Evolutionary conservation across 2,113 vertebrate genomes (phyloP).

Genomic region (Solea senegalensis): DNA sequence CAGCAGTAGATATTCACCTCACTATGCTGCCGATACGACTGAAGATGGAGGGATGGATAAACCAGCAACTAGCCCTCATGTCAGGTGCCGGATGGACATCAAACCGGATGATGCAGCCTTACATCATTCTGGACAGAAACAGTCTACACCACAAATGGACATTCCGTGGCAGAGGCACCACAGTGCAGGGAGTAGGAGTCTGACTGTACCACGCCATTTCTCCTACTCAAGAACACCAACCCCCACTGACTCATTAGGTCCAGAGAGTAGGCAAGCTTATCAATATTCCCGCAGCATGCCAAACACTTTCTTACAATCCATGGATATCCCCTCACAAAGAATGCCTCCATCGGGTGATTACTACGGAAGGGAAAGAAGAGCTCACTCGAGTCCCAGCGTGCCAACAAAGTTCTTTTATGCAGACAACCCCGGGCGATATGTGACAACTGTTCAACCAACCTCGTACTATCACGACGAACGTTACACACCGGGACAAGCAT

Average conservation of each 20-base stretch:
- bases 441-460: constrained; percentile 75
- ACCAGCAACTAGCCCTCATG: constrained; percentile 87
- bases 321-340: constrained; percentile 81
- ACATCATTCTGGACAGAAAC: constrained; percentile 80
- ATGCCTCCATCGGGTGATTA: constrained; percentile 85
- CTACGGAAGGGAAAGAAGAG: constrained; percentile 83
- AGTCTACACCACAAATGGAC: constrained; percentile 74
- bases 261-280: constrained; percentile 83
- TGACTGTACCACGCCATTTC: constrained; percentile 86
- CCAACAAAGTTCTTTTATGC: constrained; percentile 91
- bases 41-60: constrained; percentile 80
- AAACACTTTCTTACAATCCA: constrained; percentile 79
- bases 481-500: constrained; percentile 80
- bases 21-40: constrained; percentile 83
- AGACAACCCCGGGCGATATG: constrained; percentile 84
- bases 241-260: constrained; percentile 88
- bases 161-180: constrained; percentile 81
- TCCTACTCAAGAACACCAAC: constrained; percentile 87
- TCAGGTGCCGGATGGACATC: constrained; percentile 93
- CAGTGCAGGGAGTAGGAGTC: constrained; percentile 78
- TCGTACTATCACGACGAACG: constrained; percentile 85
- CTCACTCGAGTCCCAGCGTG: constrained; percentile 83
- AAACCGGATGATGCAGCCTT: constrained; percentile 89
- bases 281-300: constrained; percentile 84
- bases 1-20: constrained; percentile 86